A percentile compares a stretch with the other conserved stretches of the same genome.
phyloP scores from a whole-genome alignment of 2,797 vertebrate species.

The Chelon labrosus region DNA sequence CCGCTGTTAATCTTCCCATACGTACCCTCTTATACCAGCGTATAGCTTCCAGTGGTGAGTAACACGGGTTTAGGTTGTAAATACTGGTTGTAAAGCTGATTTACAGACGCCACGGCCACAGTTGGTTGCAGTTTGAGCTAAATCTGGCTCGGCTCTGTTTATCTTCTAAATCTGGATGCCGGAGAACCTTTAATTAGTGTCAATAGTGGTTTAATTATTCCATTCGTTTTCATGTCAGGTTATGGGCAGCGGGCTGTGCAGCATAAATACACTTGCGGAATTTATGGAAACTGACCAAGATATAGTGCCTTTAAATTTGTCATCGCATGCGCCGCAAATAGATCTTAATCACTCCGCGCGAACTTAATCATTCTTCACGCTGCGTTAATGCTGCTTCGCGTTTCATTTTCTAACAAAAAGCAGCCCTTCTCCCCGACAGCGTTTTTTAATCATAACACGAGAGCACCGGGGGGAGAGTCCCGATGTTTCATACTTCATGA shows the following conservation, averaged over 20 bases:
- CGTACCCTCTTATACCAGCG: conserved; percentile 1
- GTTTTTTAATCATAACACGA: conserved; percentile 38
- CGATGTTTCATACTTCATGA: conserved; percentile 57
- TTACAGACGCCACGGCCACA: conserved; percentile 58
- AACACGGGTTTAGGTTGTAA: conserved; percentile 44
- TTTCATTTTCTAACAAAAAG: conserved; percentile 44
- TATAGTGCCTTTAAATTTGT: conserved; percentile 54
- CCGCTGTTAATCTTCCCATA: conserved; percentile 23
- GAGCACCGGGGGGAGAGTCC: conserved; percentile 28
- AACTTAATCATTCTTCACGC: conserved; percentile 26
- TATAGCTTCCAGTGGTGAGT: conserved; percentile 24
- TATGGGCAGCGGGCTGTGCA: conserved; percentile 39
- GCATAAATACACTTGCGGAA: conserved; percentile 62
- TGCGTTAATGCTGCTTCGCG: conserved; percentile 38
- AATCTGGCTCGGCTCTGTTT: conserved; percentile 65
- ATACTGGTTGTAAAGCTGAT: conserved; percentile 63
- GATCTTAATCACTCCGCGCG: conserved; percentile 50
- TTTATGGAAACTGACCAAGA: conserved; percentile 56
- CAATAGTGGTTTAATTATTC: conserved; percentile 79
- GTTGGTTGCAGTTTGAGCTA: conserved; percentile 57
- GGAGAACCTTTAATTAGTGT: conserved; percentile 78
- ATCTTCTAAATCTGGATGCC: conserved; percentile 70
- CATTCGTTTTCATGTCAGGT: conserved; percentile 75
- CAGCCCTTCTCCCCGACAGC: conserved; percentile 25
- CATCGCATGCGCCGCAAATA: conserved; percentile 36